A percentile compares a stretch with the other conserved stretches of the same genome.
phyloP scores from a whole-genome alignment of 1,140 invertebrate species.

The Lordiphosa collinella region DNA sequence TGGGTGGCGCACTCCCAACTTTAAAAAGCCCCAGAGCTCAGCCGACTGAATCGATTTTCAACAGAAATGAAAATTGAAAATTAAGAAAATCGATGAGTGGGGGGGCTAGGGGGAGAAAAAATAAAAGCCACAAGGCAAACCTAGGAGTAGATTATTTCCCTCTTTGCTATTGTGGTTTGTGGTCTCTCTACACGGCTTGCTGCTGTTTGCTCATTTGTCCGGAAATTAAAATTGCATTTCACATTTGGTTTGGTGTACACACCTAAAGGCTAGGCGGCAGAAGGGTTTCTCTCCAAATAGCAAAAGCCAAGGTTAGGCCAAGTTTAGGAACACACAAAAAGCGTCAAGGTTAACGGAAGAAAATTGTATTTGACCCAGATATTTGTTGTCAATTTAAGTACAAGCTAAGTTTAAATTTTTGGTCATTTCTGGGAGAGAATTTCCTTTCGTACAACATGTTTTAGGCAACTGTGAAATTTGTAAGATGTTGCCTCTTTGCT shows the following conservation, averaged over 20 bases:
- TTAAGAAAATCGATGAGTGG: slow-evolving; percentile 46
- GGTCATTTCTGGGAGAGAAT: no score
- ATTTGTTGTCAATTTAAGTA: slow-evolving; percentile 13
- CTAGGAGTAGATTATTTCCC: slow-evolving; percentile 21
- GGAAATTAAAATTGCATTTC: slow-evolving; percentile 45
- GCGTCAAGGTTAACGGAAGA: no score
- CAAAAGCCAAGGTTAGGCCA: no score
- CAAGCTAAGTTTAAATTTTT: no score
- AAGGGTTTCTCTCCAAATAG: no score
- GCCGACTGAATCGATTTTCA: no score
- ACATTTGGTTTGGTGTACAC: slow-evolving; percentile 3
- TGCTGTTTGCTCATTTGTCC: slow-evolving; percentile 22
- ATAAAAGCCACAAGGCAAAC: slow-evolving; percentile 43
- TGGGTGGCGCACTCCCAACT: background rate
- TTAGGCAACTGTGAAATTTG: no score
- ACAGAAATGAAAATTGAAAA: slow-evolving; percentile 19
- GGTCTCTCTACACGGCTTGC: background rate
- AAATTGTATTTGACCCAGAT: slow-evolving; percentile 27
- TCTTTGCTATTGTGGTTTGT: slow-evolving; percentile 17
- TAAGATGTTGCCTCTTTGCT: no score
- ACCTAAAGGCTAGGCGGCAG: no score
- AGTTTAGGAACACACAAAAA: no score
- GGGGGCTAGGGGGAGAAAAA: background rate
- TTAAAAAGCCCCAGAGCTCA: no score
- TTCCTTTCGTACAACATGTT: no score